Conservation (phyloP, 2,888 invertebrate species). For the Drosophila parthenogenetica region DNA sequence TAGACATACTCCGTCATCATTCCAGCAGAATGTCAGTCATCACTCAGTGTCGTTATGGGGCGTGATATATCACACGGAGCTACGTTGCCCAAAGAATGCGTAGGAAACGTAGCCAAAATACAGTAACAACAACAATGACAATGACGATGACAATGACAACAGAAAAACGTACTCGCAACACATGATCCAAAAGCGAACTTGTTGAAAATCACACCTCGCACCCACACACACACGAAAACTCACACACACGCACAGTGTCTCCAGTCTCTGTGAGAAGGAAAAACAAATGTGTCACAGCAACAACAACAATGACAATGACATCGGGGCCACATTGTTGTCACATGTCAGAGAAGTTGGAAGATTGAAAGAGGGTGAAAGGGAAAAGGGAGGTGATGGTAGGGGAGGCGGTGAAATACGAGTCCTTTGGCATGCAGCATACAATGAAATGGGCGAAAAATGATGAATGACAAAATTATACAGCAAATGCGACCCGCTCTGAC, state of each 20-base stretch:
- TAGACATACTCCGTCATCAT: constrained; percentile 60
- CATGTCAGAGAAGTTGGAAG: constrained; percentile 64
- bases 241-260: constrained; percentile 25
- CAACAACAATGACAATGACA: constrained; percentile 57
- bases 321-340: constrained; percentile 77
- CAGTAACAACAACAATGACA: constrained; percentile 13
- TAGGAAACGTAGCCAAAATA: constrained; percentile 40
- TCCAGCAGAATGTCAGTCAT: constrained; percentile 57
- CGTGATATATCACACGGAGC: constrained; percentile 65
- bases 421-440: constrained; percentile 67
- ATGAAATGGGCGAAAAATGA: constrained; percentile 77
- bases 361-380: constrained; percentile 19
- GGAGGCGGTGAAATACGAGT: constrained; percentile 66
- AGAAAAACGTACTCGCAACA: constrained; percentile 41
- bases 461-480: constrained; percentile 81
- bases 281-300: constrained; percentile 69
- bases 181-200: constrained; percentile 62
- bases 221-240: constrained; percentile 26
- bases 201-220: constrained; percentile 73
- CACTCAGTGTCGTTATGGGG: constrained; percentile 58
- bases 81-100: constrained; percentile 44
- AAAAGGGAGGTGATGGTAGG: background rate
- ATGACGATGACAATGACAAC: constrained; percentile 5
- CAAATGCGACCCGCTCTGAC: constrained; percentile 74
- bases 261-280: constrained; percentile 41